Conservation (phyloP, 2,888 invertebrate species). For the Drosophila demipolita region DNA sequence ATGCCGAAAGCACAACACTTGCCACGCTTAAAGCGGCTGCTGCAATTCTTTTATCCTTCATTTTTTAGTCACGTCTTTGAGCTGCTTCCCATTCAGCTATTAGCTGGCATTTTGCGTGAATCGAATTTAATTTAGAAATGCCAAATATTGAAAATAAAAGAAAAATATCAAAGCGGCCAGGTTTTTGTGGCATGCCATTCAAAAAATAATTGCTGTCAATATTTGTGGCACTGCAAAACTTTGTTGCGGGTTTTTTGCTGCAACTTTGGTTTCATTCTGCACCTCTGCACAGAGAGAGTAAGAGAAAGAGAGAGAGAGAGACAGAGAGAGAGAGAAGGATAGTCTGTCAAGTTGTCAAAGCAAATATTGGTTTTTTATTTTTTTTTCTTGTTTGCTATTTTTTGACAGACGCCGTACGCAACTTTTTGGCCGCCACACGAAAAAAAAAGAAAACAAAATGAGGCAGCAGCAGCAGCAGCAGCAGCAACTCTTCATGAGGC, state of each 20-base stretch:
- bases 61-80: constrained; percentile 36
- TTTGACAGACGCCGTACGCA: constrained; percentile 42
- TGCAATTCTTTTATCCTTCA: constrained; percentile 8
- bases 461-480: neutral
- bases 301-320: neutral
- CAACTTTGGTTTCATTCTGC: neutral
- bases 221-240: constrained; percentile 30
- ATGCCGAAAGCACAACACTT: constrained; percentile 71
- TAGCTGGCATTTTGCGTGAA: constrained; percentile 34
- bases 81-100: constrained; percentile 13
- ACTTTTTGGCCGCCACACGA: constrained; percentile 37
- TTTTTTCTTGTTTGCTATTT: constrained; percentile 51
- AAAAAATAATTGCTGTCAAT: constrained; percentile 23
- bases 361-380: constrained; percentile 6
- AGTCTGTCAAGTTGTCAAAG: constrained; percentile 15
- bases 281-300: neutral
- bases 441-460: constrained; percentile 8
- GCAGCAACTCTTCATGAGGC: constrained; percentile 4
- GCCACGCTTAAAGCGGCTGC: constrained; percentile 34
- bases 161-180: constrained; percentile 8
- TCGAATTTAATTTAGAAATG: constrained; percentile 25
- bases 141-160: neutral
- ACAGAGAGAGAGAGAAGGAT: neutral
- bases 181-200: neutral
- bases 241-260: constrained; percentile 24